phyloP scores from a whole-genome alignment of 2,113 vertebrate species.

The Sceloporus tristichus region DNA sequence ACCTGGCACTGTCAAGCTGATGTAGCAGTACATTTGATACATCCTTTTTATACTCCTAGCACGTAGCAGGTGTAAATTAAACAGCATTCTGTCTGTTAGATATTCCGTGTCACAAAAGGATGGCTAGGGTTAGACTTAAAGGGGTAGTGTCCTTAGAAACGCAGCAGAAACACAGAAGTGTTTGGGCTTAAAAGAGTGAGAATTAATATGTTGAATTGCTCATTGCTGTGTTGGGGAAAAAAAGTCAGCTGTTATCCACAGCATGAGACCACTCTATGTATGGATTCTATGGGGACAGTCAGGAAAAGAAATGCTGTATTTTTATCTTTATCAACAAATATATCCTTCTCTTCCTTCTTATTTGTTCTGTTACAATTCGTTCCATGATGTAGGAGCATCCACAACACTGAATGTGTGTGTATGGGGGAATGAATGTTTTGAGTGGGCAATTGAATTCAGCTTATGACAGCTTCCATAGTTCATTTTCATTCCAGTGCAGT shows the following conservation, averaged over 20 bases:
- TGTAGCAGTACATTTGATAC: slow-evolving; percentile 39
- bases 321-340: background rate
- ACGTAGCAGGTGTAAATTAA: slow-evolving; percentile 53
- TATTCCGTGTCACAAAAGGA: slow-evolving; percentile 10
- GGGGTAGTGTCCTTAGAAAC: slow-evolving; percentile 5
- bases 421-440: background rate
- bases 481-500: background rate
- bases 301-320: background rate
- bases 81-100: slow-evolving; percentile 18
- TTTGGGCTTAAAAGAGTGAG: background rate
- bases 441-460: background rate
- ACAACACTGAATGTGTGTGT: background rate
- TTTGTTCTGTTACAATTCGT: slow-evolving; percentile 27
- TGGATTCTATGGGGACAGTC: too few species aligned
- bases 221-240: background rate
- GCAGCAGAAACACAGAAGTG: background rate
- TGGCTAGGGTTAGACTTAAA: background rate
- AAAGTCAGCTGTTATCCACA: background rate
- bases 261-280: background rate
- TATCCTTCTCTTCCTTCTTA: background rate
- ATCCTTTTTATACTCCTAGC: slow-evolving; percentile 40
- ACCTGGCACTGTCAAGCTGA: background rate
- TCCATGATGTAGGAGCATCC: background rate
- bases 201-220: background rate
- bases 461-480: background rate